A percentile compares a stretch with the other conserved stretches of the same genome.
Evolutionary conservation across 2,888 invertebrate genomes (phyloP).

Genomic region (Mythimna albipuncta): DNA sequence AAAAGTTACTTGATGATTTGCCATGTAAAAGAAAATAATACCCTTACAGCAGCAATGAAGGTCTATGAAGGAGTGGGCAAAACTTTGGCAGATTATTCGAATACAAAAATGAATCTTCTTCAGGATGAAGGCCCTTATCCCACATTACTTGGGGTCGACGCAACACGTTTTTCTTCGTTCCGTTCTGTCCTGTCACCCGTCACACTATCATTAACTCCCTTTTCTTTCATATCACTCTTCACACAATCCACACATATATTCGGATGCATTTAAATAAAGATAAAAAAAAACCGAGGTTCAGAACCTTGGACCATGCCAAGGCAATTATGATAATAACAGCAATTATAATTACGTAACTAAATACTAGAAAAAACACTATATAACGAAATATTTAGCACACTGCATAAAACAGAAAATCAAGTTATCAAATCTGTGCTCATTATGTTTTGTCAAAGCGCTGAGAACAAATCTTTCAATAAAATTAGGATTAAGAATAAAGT

Average conservation of each 20-base stretch:
- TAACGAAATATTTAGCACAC: neutral
- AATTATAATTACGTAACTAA: slow-evolving; percentile 30
- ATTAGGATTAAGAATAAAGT: neutral
- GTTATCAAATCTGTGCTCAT: neutral
- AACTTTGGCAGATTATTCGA: neutral
- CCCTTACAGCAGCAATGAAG: neutral
- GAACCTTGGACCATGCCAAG: slow-evolving; percentile 12
- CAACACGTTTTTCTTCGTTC: too few relatives aligned
- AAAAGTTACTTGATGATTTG: too few relatives aligned
- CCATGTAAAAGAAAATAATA: too few relatives aligned
- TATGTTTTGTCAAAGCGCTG: neutral
- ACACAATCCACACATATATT: too few relatives aligned
- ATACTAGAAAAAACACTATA: slow-evolving; percentile 7
- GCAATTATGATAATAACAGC: slow-evolving; percentile 19
- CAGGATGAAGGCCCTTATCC: too few relatives aligned
- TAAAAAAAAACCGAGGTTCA: neutral
- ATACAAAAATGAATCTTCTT: too few relatives aligned
- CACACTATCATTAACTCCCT: too few relatives aligned
- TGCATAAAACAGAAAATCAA: slow-evolving; percentile 7
- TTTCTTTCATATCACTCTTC: too few relatives aligned
- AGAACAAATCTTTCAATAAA: neutral
- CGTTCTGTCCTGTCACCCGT: too few relatives aligned
- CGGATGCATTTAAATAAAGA: neutral
- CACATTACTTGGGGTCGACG: too few relatives aligned
- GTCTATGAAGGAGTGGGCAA: neutral